phyloP scores from a whole-genome alignment of 2,888 invertebrate species.

The Coelopa pilipes region DNA sequence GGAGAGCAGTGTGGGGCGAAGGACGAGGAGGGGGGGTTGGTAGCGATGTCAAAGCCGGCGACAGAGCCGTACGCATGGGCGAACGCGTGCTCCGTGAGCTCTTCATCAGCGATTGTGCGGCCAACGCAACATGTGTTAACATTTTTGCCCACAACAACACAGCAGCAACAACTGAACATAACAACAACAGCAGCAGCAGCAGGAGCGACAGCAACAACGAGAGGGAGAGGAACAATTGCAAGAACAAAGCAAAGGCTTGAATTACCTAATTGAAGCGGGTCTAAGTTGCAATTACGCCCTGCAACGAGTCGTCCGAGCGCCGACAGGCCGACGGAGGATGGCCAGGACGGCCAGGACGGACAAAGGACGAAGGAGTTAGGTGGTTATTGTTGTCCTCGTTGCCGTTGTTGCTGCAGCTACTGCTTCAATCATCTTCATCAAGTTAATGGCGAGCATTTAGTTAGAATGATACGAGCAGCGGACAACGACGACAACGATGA shows the following conservation, averaged over 20 bases:
- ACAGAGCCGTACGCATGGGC: background rate
- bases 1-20: too few relatives aligned
- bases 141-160: background rate
- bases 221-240: background rate
- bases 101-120: background rate
- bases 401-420: slow-evolving; percentile 8
- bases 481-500: background rate
- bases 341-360: background rate
- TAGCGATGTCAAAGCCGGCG: background rate
- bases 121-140: background rate
- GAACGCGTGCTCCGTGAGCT: background rate
- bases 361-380: background rate
- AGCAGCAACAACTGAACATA: background rate
- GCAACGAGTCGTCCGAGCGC: too few relatives aligned
- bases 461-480: slow-evolving; percentile 6
- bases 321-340: too few relatives aligned
- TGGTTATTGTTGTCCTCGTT: slow-evolving; percentile 8
- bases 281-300: slow-evolving; percentile 42
- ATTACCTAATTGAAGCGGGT: slow-evolving; percentile 55
- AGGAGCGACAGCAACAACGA: too few relatives aligned
- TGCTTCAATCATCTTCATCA: background rate
- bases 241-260: slow-evolving; percentile 44
- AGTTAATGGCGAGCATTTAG: slow-evolving; percentile 10
- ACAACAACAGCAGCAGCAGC: background rate
- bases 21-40: too few relatives aligned